These are phyloP conservation scores for Porites australiensis DNA, from an alignment of 64 coral and sea anemone genomes.

Conservation along the genomic window DNA sequence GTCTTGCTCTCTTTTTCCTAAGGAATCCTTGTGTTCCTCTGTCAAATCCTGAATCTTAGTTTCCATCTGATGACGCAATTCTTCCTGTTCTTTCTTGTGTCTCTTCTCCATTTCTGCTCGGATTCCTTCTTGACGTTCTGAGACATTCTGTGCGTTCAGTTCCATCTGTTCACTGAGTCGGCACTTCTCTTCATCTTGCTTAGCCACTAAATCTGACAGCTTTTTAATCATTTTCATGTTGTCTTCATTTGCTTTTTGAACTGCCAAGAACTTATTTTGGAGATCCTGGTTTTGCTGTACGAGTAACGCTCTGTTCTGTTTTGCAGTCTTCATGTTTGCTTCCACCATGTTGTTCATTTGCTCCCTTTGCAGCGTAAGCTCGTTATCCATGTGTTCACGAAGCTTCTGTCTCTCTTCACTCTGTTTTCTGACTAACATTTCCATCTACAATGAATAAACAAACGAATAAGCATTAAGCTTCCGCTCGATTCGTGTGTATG, in stretches of 20 bases:
- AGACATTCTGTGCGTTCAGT: not conserved
- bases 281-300: conserved; percentile 50
- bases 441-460: conserved; percentile 22
- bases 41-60: too few species aligned
- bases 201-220: conserved; percentile 21
- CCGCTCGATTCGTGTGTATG: too few species aligned
- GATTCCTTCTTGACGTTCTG: not conserved
- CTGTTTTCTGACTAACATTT: conserved; percentile 50
- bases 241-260: conserved; percentile 35
- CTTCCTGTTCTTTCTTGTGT: too few species aligned
- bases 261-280: conserved; percentile 18
- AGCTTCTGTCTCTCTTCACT: conserved; percentile 53
- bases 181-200: conserved; percentile 23
- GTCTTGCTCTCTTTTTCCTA: too few species aligned
- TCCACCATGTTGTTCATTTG: conserved; percentile 72
- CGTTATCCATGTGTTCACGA: conserved; percentile 70
- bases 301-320: conserved; percentile 30
- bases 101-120: too few species aligned
- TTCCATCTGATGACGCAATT: too few species aligned
- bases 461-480: too few species aligned
- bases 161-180: conserved; percentile 28
- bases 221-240: conserved; percentile 35
- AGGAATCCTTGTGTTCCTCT: too few species aligned
- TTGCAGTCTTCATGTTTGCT: conserved; percentile 61
- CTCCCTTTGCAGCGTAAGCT: conserved; percentile 43